Evolutionary conservation across 2,113 vertebrate genomes (phyloP), one percentile per base, ranked within the genome.

Genomic region (Ifrita kowaldi): DNA sequence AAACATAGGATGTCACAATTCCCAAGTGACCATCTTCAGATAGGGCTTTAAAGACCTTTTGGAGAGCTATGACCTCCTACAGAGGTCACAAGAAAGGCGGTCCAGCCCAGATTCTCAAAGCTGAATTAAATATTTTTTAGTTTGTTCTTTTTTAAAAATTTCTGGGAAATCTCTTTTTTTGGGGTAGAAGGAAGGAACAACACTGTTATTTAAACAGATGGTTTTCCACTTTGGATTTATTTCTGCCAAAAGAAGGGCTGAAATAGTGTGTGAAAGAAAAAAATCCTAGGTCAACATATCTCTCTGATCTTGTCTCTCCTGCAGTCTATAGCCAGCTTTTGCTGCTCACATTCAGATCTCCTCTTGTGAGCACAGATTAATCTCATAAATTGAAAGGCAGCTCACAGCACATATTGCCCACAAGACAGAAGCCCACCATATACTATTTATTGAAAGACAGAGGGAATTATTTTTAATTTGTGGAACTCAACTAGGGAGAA

Each of bases 381-480:
- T 88, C 64, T 75, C 70, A 56, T 78, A 65, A 94, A 96, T 90
- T 84, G 84, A 85, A 88, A 91, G 46, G 79, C 64, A 93, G 33
- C 26, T 93, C 23, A 81, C 26, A 68, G 69, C 53, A 83, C 56
- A 71, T 75, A 68, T 47, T 89, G 50, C 42, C 19, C 46, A 55
- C 60, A 90, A 87, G 90, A 92, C 59, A 68, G 69, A 92, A 93
- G 60, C 71, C 84, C 63, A 87, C 73, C 71, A 53, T 55, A 85
- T 35, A 90, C 63, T 63, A 68, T 79, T 76, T 94, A 68, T 47
- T 84, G 49, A 50, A 94, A 82, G 82, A 70, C 47, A 92, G 63
- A 92, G 95, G 94, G 24, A 89, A 95, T 93, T 82, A 73, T 92
- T 96, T 95, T 95, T 95, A 74, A 85, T 97, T 93, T 93, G 49